phyloP scores from a whole-genome alignment of 2,888 invertebrate species.

The Thecocarcelia acutangulata region DNA sequence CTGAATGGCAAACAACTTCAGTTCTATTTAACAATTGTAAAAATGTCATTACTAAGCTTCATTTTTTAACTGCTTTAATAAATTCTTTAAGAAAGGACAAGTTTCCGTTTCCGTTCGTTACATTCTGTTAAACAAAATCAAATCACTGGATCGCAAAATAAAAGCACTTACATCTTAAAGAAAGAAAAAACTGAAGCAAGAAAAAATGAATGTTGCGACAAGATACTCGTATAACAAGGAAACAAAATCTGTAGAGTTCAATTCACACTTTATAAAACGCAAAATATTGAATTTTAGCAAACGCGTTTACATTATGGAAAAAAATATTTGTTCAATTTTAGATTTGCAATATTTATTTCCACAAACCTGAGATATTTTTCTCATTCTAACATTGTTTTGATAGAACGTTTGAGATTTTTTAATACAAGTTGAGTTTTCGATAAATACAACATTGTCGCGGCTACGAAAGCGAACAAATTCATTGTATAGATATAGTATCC shows the following conservation, averaged over 20 bases:
- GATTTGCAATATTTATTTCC: too few species aligned
- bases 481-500: too few species aligned
- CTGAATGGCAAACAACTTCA: constrained; percentile 9
- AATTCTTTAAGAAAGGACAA: constrained; percentile 44
- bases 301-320: neutral
- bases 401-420: too few species aligned
- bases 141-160: constrained; percentile 46
- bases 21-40: neutral
- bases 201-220: constrained; percentile 17
- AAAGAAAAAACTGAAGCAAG: too few species aligned
- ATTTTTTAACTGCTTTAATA: constrained; percentile 12
- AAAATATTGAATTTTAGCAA: constrained; percentile 6
- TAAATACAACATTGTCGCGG: neutral
- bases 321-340: too few species aligned
- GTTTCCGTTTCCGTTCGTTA: constrained; percentile 60
- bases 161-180: constrained; percentile 28
- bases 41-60: constrained; percentile 38
- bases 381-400: too few species aligned
- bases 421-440: too few species aligned
- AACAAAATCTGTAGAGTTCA: constrained; percentile 43
- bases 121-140: constrained; percentile 51
- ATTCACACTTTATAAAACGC: constrained; percentile 41
- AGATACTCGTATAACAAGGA: constrained; percentile 18
- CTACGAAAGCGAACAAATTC: constrained; percentile 17
- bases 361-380: too few species aligned